Conservation (phyloP, 2,888 invertebrate genomes). For the Glaucopsyche alexis region DNA sequence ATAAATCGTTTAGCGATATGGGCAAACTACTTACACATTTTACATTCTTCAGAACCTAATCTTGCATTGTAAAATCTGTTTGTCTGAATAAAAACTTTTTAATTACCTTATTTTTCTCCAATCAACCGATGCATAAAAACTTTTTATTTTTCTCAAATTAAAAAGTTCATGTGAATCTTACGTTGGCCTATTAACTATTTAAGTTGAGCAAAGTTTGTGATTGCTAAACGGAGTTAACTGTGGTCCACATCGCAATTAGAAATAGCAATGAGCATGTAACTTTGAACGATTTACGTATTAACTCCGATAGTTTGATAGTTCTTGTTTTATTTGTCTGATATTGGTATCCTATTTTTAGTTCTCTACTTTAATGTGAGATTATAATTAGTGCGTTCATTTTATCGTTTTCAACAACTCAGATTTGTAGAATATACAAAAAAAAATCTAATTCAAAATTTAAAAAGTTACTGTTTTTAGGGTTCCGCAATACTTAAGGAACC, state of each 20-base stretch:
- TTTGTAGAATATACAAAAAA: too few relatives aligned
- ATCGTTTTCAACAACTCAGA: not conserved
- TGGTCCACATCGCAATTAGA: conserved; percentile 41
- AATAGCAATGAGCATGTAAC: conserved; percentile 39
- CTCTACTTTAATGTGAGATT: not conserved
- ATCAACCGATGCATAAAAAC: conserved; percentile 7
- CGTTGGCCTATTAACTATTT: conserved; percentile 39
- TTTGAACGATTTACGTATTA: conserved; percentile 35
- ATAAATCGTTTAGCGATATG: too few relatives aligned
- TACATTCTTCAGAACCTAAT: not conserved
- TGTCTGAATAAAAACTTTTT: not conserved
- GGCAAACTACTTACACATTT: not conserved
- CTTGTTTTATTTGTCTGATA: conserved; percentile 16
- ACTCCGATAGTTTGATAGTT: conserved; percentile 21
- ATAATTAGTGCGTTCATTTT: not conserved
- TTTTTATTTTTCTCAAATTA: conserved; percentile 12
- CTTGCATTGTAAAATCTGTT: conserved; percentile 8
- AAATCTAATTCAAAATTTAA: too few relatives aligned
- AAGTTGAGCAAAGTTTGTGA: conserved; percentile 42
- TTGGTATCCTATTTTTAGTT: not conserved
- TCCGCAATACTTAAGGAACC: too few relatives aligned
- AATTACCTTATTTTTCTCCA: conserved; percentile 13
- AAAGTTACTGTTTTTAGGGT: too few relatives aligned
- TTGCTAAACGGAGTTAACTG: conserved; percentile 40
- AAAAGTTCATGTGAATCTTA: conserved; percentile 36